Evolutionary conservation across 1,140 invertebrate genomes (phyloP), one percentile per base, ranked within the genome.

Genomic region (Phthorimaea operculella): DNA sequence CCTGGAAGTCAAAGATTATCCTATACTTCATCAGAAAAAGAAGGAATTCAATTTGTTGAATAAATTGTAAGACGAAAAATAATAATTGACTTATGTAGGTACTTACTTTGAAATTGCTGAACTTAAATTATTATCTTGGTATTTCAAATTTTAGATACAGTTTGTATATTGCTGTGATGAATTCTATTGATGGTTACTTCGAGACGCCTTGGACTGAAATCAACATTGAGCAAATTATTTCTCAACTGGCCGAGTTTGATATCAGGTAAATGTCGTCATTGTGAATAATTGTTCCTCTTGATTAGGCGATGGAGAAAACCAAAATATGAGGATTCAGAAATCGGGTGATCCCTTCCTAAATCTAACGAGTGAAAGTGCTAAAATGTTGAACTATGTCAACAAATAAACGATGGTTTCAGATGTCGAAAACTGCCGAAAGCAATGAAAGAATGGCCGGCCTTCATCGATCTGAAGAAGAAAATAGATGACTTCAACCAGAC

Each of bases 401-500:
- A n/a, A n/a, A n/a, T n/a, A n/a, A n/a, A n/a, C n/a, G n/a, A n/a
- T n/a, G n/a, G n/a, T n/a, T 10, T 28, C 33, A 92, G 92, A 69
- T 94, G 92, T 72, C 88, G 91, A 4, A 92, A 92, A 66, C 80
- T 97, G 34, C 95, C 95, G 0, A 91, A 89, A 81, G 93, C 88
- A 6, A 90, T 96, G 88, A 93, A 93, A 85, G 92, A 94, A 55
- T 96, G 95, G 94, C 93, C 93, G 3, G 95, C 95, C 0, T 97
- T 89, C 79, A 90, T 92, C 21, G 93, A 95, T 63, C 79, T 96
- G 49, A 96, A 94, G 63, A 93, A 93, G 61, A 96, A 93, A 74
- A 95, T 97, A 62, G 94, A 96, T 60, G 94, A 96, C 65, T 96
- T 97, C 70, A 96, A 92, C 71, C 92, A 96, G 71, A 94, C 92